A percentile compares a stretch with the other conserved stretches of the same genome.
These are phyloP conservation scores for Adelognathus sp. DNA, from an alignment of 2,888 invertebrate genomes.

Conservation along the genomic window DNA sequence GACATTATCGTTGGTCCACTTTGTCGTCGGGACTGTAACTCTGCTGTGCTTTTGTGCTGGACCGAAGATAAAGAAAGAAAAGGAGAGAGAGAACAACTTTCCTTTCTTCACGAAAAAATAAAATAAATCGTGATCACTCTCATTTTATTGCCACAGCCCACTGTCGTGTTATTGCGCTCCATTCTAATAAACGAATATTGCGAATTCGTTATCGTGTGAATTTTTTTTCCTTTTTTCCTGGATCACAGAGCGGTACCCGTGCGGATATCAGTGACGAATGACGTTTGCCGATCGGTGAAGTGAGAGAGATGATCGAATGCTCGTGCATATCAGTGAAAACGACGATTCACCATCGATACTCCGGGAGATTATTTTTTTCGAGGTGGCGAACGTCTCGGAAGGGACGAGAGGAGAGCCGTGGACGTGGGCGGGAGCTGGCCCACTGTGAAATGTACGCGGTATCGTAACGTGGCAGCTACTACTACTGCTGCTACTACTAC, in stretches of 20 bases:
- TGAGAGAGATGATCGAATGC: neutral
- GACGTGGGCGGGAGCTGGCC: slow-evolving; percentile 21
- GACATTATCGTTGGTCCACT: neutral
- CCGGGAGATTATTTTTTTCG: neutral
- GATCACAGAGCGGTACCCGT: neutral
- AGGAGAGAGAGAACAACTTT: neutral
- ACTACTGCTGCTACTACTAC: slow-evolving; percentile 29
- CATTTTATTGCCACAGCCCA: slow-evolving; percentile 9
- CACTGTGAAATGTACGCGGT: slow-evolving; percentile 49
- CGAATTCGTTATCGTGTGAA: neutral
- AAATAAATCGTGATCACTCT: neutral
- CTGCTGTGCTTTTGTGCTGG: too few species aligned
- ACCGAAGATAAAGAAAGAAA: neutral
- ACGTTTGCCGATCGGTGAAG: neutral
- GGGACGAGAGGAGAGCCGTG: neutral
- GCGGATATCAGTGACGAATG: neutral
- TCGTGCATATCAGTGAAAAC: slow-evolving; percentile 9
- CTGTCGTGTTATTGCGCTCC: slow-evolving; percentile 38
- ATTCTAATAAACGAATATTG: neutral
- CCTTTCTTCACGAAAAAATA: neutral
- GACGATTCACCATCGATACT: too few species aligned
- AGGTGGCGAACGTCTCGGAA: neutral
- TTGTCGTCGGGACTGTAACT: slow-evolving; percentile 18
- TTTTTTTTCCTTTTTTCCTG: neutral
- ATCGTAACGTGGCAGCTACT: slow-evolving; percentile 43